Percentiles rank a stretch among this genome's conserved stretches.
These are phyloP conservation scores for Ataeniobius toweri DNA, from an alignment of 2,797 vertebrate species.

Conservation along the genomic window DNA sequence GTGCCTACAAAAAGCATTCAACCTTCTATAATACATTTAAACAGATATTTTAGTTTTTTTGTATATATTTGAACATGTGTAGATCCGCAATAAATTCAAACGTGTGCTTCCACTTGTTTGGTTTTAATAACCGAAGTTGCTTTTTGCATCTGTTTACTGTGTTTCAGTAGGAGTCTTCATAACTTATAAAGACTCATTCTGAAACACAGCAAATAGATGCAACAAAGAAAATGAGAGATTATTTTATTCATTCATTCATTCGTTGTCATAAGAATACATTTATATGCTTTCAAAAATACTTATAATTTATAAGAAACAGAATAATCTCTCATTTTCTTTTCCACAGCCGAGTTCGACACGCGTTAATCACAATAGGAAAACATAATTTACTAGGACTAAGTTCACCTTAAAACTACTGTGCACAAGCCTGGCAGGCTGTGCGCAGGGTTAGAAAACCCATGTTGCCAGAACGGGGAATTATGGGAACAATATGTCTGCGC, in stretches of 20 bases:
- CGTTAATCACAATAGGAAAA: not conserved
- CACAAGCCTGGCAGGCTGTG: not conserved
- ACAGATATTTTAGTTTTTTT: not conserved
- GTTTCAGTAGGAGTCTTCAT: not conserved
- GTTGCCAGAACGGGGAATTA: not conserved
- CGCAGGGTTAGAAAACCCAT: not conserved
- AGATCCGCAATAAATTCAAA: not conserved
- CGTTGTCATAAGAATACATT: too few species aligned
- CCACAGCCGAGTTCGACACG: not conserved
- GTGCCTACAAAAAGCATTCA: not conserved
- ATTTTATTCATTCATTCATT: too few species aligned
- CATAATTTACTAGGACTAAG: not conserved
- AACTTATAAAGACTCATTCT: too few species aligned
- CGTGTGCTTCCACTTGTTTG: not conserved
- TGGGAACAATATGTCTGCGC: constrained; percentile 70
- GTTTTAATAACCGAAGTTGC: not conserved
- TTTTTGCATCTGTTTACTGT: not conserved
- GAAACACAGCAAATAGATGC: too few species aligned
- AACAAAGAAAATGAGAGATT: too few species aligned
- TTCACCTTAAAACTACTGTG: not conserved
- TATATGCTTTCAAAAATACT: too few species aligned
- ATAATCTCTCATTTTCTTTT: not conserved
- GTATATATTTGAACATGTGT: not conserved
- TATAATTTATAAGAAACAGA: not conserved
- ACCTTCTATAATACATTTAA: not conserved